Percentiles rank a stretch among this genome's conserved stretches.
Conservation (phyloP, 1,140 invertebrate genomes). For the Thalassaphorura encarpata region DNA sequence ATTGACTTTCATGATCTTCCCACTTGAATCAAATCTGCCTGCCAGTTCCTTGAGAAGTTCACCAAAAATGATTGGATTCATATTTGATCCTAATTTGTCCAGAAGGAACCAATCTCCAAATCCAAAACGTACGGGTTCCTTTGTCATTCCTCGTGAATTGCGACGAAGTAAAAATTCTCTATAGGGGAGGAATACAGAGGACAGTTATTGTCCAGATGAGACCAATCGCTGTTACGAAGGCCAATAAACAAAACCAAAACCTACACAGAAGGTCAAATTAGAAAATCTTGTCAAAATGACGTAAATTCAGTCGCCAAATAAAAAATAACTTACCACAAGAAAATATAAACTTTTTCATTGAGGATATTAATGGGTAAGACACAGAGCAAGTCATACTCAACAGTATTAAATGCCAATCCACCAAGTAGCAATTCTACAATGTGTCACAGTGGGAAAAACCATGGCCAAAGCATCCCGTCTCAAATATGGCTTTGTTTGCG, state of each 20-base stretch:
- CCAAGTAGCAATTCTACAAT: slow-evolving; percentile 53
- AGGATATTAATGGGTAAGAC: slow-evolving; percentile 64
- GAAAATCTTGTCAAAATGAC: too few species aligned
- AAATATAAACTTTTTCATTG: slow-evolving; percentile 68
- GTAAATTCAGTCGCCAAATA: too few species aligned
- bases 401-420: slow-evolving; percentile 10
- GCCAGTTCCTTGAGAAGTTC: neutral
- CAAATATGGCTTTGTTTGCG: slow-evolving; percentile 21
- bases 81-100: slow-evolving; percentile 53
- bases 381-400: slow-evolving; percentile 42
- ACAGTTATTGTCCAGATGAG: too few species aligned
- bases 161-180: too few species aligned
- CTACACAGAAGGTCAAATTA: too few species aligned
- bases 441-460: slow-evolving; percentile 38
- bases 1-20: too few species aligned
- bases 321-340: slow-evolving; percentile 58
- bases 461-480: slow-evolving; percentile 25
- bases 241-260: too few species aligned
- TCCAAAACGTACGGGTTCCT: too few species aligned
- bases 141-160: too few species aligned
- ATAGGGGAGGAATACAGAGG: too few species aligned
- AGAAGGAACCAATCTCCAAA: slow-evolving; percentile 59
- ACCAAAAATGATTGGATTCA: slow-evolving; percentile 39
- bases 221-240: too few species aligned
- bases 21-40: too few species aligned